These are phyloP conservation scores for Triplophysa dalaica DNA, from an alignment of 2,113 vertebrate genomes.

Conservation along the genomic window DNA sequence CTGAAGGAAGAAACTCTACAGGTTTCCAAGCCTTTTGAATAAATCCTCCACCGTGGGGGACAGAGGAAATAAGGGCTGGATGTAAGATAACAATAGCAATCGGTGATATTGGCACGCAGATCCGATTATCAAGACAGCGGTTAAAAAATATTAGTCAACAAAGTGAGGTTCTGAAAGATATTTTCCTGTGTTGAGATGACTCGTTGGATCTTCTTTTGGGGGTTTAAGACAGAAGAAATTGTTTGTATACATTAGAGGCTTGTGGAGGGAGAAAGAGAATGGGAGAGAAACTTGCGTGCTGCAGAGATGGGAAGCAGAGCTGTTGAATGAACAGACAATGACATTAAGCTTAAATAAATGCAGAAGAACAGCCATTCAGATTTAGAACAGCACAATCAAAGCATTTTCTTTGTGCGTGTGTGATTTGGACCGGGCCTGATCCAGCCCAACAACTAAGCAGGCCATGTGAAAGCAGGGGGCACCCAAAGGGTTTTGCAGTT, in stretches of 20 bases:
- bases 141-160: slow-evolving; percentile 40
- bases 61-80: slow-evolving; percentile 38
- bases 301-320: slow-evolving; percentile 19
- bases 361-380: slow-evolving; percentile 38
- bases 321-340: slow-evolving; percentile 24
- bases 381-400: slow-evolving; percentile 51
- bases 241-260: slow-evolving; percentile 34
- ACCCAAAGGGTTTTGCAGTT: slow-evolving; percentile 54
- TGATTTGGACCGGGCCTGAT: slow-evolving; percentile 60
- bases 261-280: background rate
- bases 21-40: slow-evolving; percentile 36
- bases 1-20: slow-evolving; percentile 27
- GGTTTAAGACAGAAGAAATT: slow-evolving; percentile 7
- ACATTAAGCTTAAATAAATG: slow-evolving; percentile 51
- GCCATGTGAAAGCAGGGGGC: slow-evolving; percentile 50
- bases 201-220: slow-evolving; percentile 34
- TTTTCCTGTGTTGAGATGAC: slow-evolving; percentile 24
- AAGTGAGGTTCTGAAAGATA: slow-evolving; percentile 23
- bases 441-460: slow-evolving; percentile 47
- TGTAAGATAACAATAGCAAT: slow-evolving; percentile 34
- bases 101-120: slow-evolving; percentile 25
- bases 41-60: slow-evolving; percentile 11
- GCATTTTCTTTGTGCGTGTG: slow-evolving; percentile 60
- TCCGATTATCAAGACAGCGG: slow-evolving; percentile 1
- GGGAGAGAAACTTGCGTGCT: slow-evolving; percentile 13